Evolutionary conservation across 2,113 vertebrate species (phyloP).

Genomic region (Microcebus ravelobensis): DNA sequence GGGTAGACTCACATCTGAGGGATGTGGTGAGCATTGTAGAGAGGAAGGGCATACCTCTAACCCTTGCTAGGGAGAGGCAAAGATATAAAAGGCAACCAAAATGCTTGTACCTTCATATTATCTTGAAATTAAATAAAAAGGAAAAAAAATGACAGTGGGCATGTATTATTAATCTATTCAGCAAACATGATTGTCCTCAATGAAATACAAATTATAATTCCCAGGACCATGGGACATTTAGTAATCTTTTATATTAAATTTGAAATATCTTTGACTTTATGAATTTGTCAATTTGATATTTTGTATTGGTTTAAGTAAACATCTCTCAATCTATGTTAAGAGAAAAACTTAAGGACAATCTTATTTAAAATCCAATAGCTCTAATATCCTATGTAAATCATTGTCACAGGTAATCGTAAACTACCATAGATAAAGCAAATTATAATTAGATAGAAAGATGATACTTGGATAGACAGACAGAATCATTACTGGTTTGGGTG

Average conservation of each 20-base stretch:
- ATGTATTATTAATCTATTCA: slow-evolving; percentile 32
- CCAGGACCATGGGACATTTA: background rate
- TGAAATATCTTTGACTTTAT: slow-evolving; percentile 27
- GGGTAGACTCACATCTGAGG: too few relatives aligned
- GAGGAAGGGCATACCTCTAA: too few relatives aligned
- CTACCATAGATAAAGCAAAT: background rate
- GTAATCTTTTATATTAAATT: slow-evolving; percentile 56
- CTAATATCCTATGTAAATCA: background rate
- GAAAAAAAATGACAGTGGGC: background rate
- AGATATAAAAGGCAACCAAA: too few relatives aligned
- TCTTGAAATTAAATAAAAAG: too few relatives aligned
- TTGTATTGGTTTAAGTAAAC: background rate
- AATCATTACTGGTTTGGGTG: background rate
- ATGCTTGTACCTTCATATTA: too few relatives aligned
- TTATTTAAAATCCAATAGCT: background rate
- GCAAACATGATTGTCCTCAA: slow-evolving; percentile 6
- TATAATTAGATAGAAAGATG: background rate
- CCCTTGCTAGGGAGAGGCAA: too few relatives aligned
- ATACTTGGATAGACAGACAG: too few relatives aligned
- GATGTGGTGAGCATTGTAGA: too few relatives aligned
- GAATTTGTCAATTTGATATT: slow-evolving; percentile 10
- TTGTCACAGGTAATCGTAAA: background rate
- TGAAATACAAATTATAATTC: background rate
- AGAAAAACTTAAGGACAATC: background rate
- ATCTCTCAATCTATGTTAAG: background rate